Evolutionary conservation across 2,797 vertebrate species (phyloP).

Genomic region (Sebastolobus altivelis): DNA sequence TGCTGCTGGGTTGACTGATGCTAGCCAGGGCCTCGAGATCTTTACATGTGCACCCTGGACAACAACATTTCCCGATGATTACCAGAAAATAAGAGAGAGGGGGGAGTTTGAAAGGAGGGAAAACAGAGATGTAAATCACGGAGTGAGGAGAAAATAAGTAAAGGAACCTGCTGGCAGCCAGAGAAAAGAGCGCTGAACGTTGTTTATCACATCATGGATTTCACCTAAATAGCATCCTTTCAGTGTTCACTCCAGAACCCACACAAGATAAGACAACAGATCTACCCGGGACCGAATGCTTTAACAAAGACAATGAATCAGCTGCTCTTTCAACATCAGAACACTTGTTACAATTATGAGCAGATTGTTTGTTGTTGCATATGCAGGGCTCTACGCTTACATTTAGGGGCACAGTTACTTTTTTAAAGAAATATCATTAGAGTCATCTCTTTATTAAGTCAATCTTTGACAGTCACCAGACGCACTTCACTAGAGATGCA

Average conservation of each 20-base stretch:
- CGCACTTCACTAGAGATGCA: no score
- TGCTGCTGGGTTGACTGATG: slow-evolving; percentile 10
- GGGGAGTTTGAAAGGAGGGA: background rate
- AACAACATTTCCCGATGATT: slow-evolving; percentile 43
- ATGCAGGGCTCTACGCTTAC: background rate
- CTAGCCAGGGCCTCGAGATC: slow-evolving; percentile 17
- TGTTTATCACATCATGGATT: slow-evolving; percentile 31
- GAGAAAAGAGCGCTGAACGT: background rate
- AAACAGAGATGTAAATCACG: slow-evolving; percentile 19
- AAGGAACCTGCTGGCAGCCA: slow-evolving; percentile 18
- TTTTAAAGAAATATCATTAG: background rate
- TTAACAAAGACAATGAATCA: background rate
- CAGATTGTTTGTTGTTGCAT: background rate
- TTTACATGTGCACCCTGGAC: slow-evolving; percentile 38
- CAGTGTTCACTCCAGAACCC: slow-evolving; percentile 9
- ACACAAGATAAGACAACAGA: slow-evolving; percentile 9
- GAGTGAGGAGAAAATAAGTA: slow-evolving; percentile 3
- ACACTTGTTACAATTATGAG: background rate
- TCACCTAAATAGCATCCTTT: slow-evolving; percentile 9
- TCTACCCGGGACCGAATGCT: background rate
- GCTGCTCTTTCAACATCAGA: background rate
- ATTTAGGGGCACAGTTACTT: background rate
- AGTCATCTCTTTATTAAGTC: background rate
- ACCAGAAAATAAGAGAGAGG: slow-evolving; percentile 24
- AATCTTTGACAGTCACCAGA: background rate